Percentiles rank a stretch among this genome's conserved stretches.
Evolutionary conservation across 2,888 invertebrate species (phyloP).

Genomic region (Pasiphila rectangulata): DNA sequence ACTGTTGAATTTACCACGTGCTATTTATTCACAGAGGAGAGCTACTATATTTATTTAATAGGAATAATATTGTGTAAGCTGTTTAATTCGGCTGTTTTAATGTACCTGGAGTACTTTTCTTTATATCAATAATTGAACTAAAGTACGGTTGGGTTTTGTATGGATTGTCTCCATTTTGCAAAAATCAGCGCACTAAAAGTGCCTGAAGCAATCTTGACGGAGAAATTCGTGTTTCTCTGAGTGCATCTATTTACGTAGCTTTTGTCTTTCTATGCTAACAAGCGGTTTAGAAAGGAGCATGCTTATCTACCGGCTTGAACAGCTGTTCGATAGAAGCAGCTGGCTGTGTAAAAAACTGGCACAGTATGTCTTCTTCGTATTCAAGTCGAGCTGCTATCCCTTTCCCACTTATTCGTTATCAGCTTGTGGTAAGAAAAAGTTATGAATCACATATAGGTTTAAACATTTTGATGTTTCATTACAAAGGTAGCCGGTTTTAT

Average conservation of each 20-base stretch:
- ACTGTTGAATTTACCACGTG: constrained; percentile 52
- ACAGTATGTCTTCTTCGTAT: constrained; percentile 58
- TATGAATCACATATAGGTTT: too few species aligned
- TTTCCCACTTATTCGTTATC: constrained; percentile 46
- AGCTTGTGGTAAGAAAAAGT: background rate
- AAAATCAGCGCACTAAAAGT: too few species aligned
- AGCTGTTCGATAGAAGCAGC: constrained; percentile 78
- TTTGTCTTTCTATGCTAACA: background rate
- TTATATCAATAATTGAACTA: too few species aligned
- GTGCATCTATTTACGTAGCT: too few species aligned
- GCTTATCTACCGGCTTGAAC: constrained; percentile 61
- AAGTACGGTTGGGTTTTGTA: too few species aligned
- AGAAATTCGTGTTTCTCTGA: too few species aligned
- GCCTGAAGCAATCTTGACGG: too few species aligned
- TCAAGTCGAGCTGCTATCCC: constrained; percentile 51
- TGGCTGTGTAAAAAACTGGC: constrained; percentile 73
- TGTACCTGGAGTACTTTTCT: too few species aligned
- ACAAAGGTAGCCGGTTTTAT: too few species aligned
- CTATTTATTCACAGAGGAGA: constrained; percentile 19
- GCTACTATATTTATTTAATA: background rate
- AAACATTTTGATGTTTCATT: too few species aligned
- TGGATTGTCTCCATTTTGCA: too few species aligned
- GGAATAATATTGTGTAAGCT: constrained; percentile 23
- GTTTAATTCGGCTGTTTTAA: too few species aligned
- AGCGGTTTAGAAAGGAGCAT: background rate